Conservation (phyloP, 2,888 invertebrate genomes). For the Drosophila maculinotata region DNA sequence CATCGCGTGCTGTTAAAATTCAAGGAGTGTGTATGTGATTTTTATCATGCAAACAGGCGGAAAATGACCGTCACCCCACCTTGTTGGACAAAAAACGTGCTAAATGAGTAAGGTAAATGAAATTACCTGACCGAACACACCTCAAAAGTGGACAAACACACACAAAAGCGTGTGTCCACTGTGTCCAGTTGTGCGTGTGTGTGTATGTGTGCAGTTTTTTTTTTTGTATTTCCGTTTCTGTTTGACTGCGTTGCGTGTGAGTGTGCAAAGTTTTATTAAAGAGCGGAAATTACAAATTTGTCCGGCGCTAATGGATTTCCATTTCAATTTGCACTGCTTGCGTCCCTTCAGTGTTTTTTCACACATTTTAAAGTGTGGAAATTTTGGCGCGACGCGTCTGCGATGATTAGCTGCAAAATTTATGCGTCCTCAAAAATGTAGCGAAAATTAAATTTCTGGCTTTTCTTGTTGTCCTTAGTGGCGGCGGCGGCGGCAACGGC, state of each 20-base stretch:
- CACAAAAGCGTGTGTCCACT: neutral
- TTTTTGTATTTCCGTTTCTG: conserved; percentile 49
- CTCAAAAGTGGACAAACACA: conserved; percentile 62
- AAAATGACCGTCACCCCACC: conserved; percentile 55
- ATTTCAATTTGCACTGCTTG: conserved; percentile 70
- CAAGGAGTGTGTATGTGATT: conserved; percentile 85
- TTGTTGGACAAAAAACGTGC: conserved; percentile 59
- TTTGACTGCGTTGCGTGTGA: conserved; percentile 44
- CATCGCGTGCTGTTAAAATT: conserved; percentile 84
- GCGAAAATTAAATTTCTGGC: conserved; percentile 65
- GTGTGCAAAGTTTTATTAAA: conserved; percentile 71
- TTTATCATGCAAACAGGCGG: conserved; percentile 84
- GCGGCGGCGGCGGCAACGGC: conserved; percentile 8
- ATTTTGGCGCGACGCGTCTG: conserved; percentile 11
- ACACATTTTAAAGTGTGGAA: conserved; percentile 42
- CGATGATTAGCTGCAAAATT: conserved; percentile 67
- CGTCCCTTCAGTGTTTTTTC: conserved; percentile 17
- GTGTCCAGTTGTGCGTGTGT: too few species aligned
- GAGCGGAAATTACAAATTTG: conserved; percentile 85
- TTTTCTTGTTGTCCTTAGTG: conserved; percentile 32
- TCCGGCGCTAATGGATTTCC: conserved; percentile 80
- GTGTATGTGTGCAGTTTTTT: conserved; percentile 54
- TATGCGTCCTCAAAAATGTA: conserved; percentile 59
- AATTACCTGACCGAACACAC: conserved; percentile 82
- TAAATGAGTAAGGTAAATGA: conserved; percentile 81